A percentile compares a stretch with the other conserved stretches of the same genome.
Conservation (phyloP, 2,113 vertebrate species). For the Cyanoderma ruficeps region DNA sequence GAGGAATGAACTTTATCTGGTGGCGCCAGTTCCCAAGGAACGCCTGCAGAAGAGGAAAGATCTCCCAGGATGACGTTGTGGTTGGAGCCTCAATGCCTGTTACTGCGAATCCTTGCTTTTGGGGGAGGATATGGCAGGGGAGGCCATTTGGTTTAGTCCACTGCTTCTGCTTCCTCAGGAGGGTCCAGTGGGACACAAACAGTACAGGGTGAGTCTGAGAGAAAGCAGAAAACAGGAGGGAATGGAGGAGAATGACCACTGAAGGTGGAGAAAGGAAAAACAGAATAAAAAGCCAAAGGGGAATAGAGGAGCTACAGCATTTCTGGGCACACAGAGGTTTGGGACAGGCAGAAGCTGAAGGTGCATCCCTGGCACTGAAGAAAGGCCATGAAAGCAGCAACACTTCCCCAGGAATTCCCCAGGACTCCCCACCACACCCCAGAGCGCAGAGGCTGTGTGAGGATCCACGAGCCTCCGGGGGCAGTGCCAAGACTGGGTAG, state of each 20-base stretch:
- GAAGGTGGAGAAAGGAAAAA: not conserved
- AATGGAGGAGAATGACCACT: not conserved
- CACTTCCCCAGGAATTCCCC: not conserved
- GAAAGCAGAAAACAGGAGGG: not conserved
- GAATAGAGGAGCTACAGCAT: accelerated
- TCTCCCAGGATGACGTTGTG: not conserved
- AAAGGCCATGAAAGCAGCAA: not conserved
- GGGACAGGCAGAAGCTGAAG: not conserved
- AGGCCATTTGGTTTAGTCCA: accelerated
- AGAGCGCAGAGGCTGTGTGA: not conserved
- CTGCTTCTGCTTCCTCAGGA: not conserved
- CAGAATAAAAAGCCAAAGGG: not conserved
- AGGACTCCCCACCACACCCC: not conserved
- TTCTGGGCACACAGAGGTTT: accelerated
- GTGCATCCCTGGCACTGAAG: not conserved
- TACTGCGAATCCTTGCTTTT: not conserved
- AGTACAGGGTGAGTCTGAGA: not conserved
- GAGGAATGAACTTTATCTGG: conserved; percentile 61
- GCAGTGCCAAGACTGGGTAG: accelerated
- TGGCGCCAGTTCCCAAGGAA: conserved; percentile 60
- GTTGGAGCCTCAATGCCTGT: not conserved
- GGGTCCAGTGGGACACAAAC: accelerated
- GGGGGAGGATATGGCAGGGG: not conserved
- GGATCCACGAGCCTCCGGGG: not conserved
- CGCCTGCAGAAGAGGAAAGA: not conserved